phyloP scores from a whole-genome alignment of 1,140 invertebrate species.

The Leptoteleia sp. region DNA sequence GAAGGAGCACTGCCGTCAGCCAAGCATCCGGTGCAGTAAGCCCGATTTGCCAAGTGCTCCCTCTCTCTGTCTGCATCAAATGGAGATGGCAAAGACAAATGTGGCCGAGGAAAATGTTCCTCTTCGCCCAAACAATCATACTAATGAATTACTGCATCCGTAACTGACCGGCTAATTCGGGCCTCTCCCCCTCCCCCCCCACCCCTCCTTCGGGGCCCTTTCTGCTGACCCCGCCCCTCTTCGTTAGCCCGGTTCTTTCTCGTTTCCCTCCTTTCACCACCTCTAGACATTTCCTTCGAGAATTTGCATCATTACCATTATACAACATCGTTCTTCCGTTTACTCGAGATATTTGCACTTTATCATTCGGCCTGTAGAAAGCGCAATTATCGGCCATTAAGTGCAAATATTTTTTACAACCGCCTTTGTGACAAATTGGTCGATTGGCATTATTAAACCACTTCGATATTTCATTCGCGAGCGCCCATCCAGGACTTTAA shows the following conservation, averaged over 20 bases:
- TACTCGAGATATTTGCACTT: slow-evolving; percentile 34
- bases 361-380: slow-evolving; percentile 31
- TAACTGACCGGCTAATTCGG: slow-evolving; percentile 66
- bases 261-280: slow-evolving; percentile 51
- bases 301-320: slow-evolving; percentile 41
- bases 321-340: slow-evolving; percentile 25
- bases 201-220: slow-evolving; percentile 43
- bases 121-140: slow-evolving; percentile 65
- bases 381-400: slow-evolving; percentile 42
- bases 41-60: slow-evolving; percentile 32
- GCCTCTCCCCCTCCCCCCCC: too few species aligned
- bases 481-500: background rate
- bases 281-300: slow-evolving; percentile 28
- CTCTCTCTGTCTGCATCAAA: slow-evolving; percentile 40
- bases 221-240: slow-evolving; percentile 23
- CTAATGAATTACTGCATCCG: slow-evolving; percentile 73
- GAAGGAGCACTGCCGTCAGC: slow-evolving; percentile 67
- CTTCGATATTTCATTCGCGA: slow-evolving; percentile 32
- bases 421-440: slow-evolving; percentile 37
- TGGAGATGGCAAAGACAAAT: slow-evolving; percentile 61
- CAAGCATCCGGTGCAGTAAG: slow-evolving; percentile 48
- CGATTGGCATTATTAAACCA: slow-evolving; percentile 37
- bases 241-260: slow-evolving; percentile 26
- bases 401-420: slow-evolving; percentile 26
- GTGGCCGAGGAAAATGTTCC: slow-evolving; percentile 24